A percentile compares a stretch with the other conserved stretches of the same genome.
These are phyloP conservation scores for Drosophila pegasa DNA, from an alignment of 2,888 invertebrate species.

Conservation along the genomic window DNA sequence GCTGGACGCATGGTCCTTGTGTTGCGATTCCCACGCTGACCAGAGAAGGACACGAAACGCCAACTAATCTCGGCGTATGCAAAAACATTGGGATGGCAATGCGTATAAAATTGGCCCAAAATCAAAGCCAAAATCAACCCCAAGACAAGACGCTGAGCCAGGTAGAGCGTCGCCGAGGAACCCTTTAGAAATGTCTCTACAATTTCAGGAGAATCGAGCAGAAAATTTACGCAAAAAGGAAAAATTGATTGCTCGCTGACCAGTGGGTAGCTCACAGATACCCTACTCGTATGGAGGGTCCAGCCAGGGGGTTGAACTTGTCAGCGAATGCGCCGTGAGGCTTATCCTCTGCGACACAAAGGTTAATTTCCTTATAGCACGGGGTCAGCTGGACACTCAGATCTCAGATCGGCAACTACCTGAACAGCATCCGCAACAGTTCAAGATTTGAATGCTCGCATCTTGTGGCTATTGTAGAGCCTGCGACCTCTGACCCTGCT, in stretches of 20 bases:
- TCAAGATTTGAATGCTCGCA: constrained; percentile 9
- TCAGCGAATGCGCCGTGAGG: constrained; percentile 35
- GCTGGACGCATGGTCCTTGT: constrained; percentile 57
- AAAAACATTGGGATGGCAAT: constrained; percentile 68
- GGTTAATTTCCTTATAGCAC: constrained; percentile 73
- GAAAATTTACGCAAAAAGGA: constrained; percentile 67
- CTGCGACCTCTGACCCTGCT: constrained; percentile 70
- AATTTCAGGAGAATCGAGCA: constrained; percentile 71
- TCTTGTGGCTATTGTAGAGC: constrained; percentile 37
- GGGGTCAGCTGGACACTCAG: constrained; percentile 69
- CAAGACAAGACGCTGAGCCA: constrained; percentile 28
- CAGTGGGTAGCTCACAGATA: constrained; percentile 3
- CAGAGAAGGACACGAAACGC: constrained; percentile 38
- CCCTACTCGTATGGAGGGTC: neutral
- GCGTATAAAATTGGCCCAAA: constrained; percentile 65
- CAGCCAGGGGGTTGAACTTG: constrained; percentile 66
- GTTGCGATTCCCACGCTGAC: constrained; percentile 80
- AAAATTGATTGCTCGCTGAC: constrained; percentile 52
- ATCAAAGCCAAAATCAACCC: constrained; percentile 62
- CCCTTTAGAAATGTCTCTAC: constrained; percentile 60
- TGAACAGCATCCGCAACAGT: constrained; percentile 40
- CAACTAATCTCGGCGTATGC: constrained; percentile 60
- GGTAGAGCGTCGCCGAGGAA: constrained; percentile 39
- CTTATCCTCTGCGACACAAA: constrained; percentile 41
- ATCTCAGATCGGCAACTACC: constrained; percentile 50